Base-by-base conservation (phyloP, 1,140 invertebrate genomes). In the Rhopalosiphum maidis region DNA sequence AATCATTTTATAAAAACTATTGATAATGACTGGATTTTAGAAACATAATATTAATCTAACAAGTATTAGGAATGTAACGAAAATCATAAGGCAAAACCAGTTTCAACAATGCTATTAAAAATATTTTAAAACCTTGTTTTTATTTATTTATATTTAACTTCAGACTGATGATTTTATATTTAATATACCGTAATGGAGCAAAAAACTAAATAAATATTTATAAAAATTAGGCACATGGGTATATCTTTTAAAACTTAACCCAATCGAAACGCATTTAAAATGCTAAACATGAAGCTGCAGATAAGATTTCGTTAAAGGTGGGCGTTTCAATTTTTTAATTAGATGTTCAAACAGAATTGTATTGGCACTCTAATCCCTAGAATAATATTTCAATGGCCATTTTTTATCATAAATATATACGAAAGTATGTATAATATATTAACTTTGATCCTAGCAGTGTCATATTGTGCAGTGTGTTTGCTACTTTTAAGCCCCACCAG, bases 21-120 rank as follows among this genome's bases (percentile, higher is more conserved):
- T 85, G 11, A 77, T 77, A 23, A 41, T 43, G 37, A 35, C 86
- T n/a, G 30, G 46, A 87, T 87, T 48, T 48, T 48, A 48, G 18
- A 25, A 87, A 87, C 43, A 48, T 51, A 48, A 43, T 46, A 25
- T 46, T 86, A 86, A 83, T 37, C 22, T 48, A 30, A 86, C 41
- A n/a, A 46, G 85, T n/a, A 51, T 51, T 21, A 37, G 51, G 88
- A 89, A 89, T 89, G 51, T 55, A 55, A 55, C 41, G 5, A 48
- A 90, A 90, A 41, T 43, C 89, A 43, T 90, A 90, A 68, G 37
- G 25, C 25, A 37, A 90, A 90, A 90, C 89, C 89, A 90, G 89
- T 90, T 89, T 89, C 51, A 15, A 55, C 55, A 89, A 89, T 55
- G 35, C n/a, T 41, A 55, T 55, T 37, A 55, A 86, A 86, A 86